A percentile compares a stretch with the other conserved stretches of the same genome.
phyloP scores from a whole-genome alignment of 2,888 invertebrate genomes.

The Plusia festucae region DNA sequence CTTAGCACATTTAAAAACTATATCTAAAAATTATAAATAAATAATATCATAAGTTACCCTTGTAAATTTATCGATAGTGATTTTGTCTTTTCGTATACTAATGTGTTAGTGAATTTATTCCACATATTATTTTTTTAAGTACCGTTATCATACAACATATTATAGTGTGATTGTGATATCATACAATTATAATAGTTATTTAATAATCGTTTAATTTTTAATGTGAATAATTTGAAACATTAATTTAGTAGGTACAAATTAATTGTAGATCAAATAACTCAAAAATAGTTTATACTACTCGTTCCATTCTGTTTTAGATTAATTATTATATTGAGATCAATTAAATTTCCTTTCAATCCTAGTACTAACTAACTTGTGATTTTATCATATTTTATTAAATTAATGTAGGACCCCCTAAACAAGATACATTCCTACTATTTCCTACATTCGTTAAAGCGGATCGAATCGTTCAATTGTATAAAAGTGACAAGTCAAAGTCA shows the following conservation, averaged over 20 bases:
- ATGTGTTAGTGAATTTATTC: not conserved
- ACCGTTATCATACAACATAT: not conserved
- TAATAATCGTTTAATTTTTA: not conserved
- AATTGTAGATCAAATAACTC: conserved; percentile 1
- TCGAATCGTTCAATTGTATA: too few relatives aligned
- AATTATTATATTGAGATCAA: not conserved
- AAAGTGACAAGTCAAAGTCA: too few relatives aligned
- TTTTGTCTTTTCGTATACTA: too few relatives aligned
- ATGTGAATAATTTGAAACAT: not conserved
- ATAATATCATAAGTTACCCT: too few relatives aligned
- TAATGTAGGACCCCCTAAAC: too few relatives aligned
- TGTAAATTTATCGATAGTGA: too few relatives aligned
- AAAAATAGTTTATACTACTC: not conserved
- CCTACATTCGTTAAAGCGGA: too few relatives aligned
- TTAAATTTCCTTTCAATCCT: not conserved
- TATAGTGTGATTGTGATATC: too few relatives aligned
- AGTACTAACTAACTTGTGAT: not conserved
- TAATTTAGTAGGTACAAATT: not conserved
- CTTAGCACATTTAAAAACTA: too few relatives aligned
- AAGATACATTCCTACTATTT: too few relatives aligned
- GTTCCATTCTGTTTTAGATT: not conserved
- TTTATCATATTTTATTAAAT: not conserved
- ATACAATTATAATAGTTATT: too few relatives aligned
- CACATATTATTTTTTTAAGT: not conserved
- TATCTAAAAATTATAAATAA: too few relatives aligned